Conservation (phyloP, 1,140 invertebrate genomes). For the Coenobita brevimanus region DNA sequence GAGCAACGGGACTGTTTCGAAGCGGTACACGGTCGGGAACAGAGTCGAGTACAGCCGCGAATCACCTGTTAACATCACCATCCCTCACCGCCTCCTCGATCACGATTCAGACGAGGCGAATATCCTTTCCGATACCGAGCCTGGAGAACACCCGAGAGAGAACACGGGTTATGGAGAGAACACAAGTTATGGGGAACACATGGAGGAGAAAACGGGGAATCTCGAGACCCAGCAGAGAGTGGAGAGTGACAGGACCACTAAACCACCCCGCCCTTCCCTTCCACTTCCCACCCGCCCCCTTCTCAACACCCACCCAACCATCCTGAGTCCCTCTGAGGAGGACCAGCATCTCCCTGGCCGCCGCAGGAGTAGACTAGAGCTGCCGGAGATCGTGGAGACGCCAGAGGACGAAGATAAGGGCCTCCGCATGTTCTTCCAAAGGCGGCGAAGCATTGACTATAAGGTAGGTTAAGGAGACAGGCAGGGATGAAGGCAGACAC, state of each 20-base stretch:
- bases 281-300: constrained; percentile 3
- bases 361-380: constrained; percentile 42
- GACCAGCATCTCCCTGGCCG: constrained; percentile 3
- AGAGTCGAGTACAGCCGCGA: constrained; percentile 5
- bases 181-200: no score
- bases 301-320: constrained; percentile 21
- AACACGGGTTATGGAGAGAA: no score
- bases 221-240: background rate
- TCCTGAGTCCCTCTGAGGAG: constrained; percentile 47
- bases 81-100: background rate
- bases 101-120: background rate
- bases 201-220: background rate
- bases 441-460: constrained; percentile 40
- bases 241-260: background rate
- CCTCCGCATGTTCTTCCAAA: constrained; percentile 43
- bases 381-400: constrained; percentile 54
- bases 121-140: background rate
- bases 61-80: constrained; percentile 22
- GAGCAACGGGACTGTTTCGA: constrained; percentile 16
- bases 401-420: constrained; percentile 57
- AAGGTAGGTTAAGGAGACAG: constrained; percentile 16
- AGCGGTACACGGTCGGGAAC: constrained; percentile 39
- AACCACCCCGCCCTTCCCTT: constrained; percentile 32
- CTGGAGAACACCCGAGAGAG: background rate
- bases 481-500: background rate